Conservation (phyloP, 1,140 invertebrate genomes). For the Venustaconcha ellipsiformis region DNA sequence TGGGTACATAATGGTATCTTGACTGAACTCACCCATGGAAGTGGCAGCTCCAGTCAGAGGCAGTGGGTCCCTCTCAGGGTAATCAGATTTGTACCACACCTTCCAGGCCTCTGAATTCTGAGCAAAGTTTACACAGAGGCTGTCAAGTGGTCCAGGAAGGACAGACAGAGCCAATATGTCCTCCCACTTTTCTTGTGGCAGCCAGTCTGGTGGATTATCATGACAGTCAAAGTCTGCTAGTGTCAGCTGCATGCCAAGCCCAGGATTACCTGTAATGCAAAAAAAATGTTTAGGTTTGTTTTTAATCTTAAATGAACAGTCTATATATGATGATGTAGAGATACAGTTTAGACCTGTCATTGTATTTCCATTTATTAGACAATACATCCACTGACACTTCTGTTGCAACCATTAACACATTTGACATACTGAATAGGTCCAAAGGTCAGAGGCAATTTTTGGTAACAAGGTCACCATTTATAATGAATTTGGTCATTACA, state of each 20-base stretch:
- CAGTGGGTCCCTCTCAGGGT: constrained; percentile 61
- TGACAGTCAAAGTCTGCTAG: constrained; percentile 66
- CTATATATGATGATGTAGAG: neutral
- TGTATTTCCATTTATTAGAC: neutral
- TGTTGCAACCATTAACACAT: too few relatives aligned
- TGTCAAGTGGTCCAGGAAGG: constrained; percentile 66
- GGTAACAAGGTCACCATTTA: too few relatives aligned
- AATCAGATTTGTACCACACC: constrained; percentile 56
- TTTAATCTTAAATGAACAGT: neutral
- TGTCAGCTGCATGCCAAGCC: constrained; percentile 65
- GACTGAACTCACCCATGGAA: constrained; percentile 22
- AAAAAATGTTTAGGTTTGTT: too few relatives aligned
- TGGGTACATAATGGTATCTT: too few relatives aligned
- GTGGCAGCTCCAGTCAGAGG: constrained; percentile 37
- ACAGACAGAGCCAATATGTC: constrained; percentile 67
- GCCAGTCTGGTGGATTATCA: constrained; percentile 55
- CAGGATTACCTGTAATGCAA: constrained; percentile 60
- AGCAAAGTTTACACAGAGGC: constrained; percentile 63
- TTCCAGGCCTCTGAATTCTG: constrained; percentile 57
- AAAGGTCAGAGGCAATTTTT: too few relatives aligned
- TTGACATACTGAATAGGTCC: too few relatives aligned
- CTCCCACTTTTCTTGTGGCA: constrained; percentile 66
- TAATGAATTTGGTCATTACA: too few relatives aligned
- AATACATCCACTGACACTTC: too few relatives aligned
- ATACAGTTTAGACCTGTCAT: neutral